phyloP scores from a whole-genome alignment of 1,140 invertebrate genomes.

The Drosophila littoralis region DNA sequence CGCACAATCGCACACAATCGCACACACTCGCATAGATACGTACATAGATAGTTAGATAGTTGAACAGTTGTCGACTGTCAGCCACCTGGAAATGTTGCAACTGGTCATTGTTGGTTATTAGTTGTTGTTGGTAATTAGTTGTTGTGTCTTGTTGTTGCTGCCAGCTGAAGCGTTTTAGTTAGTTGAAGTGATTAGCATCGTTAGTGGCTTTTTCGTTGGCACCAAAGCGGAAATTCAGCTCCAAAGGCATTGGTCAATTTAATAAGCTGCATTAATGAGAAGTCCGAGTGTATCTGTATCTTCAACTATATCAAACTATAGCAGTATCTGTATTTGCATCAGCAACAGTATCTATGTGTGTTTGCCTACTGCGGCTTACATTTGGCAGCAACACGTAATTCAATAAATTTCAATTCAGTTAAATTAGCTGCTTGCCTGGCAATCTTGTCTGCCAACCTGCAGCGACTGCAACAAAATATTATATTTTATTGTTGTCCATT shows the following conservation, averaged over 20 bases:
- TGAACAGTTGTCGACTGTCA: slow-evolving; percentile 68
- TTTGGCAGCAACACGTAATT: slow-evolving; percentile 53
- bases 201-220: slow-evolving; percentile 78
- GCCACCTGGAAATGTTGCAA: slow-evolving; percentile 68
- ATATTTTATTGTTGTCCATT: slow-evolving; percentile 32
- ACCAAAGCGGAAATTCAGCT: slow-evolving; percentile 71
- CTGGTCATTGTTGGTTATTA: slow-evolving; percentile 47
- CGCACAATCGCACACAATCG: slow-evolving; percentile 4
- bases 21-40: slow-evolving; percentile 20
- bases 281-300: slow-evolving; percentile 27
- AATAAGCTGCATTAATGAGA: slow-evolving; percentile 50
- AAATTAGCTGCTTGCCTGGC: slow-evolving; percentile 30
- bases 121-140: slow-evolving; percentile 6
- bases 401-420: slow-evolving; percentile 59
- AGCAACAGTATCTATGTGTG: slow-evolving; percentile 10
- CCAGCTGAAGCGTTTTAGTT: slow-evolving; percentile 74
- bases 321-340: not conserved
- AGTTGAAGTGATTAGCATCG: slow-evolving; percentile 80
- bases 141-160: slow-evolving; percentile 42
- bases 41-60: slow-evolving; percentile 46
- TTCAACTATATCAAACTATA: not conserved
- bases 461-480: slow-evolving; percentile 18
- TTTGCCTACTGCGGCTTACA: slow-evolving; percentile 40
- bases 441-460: not conserved
- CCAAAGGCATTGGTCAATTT: slow-evolving; percentile 64